Evolutionary conservation across 2,797 vertebrate species (phyloP), one percentile per base, ranked within the genome.

Genomic region (Gallinago stenura): DNA sequence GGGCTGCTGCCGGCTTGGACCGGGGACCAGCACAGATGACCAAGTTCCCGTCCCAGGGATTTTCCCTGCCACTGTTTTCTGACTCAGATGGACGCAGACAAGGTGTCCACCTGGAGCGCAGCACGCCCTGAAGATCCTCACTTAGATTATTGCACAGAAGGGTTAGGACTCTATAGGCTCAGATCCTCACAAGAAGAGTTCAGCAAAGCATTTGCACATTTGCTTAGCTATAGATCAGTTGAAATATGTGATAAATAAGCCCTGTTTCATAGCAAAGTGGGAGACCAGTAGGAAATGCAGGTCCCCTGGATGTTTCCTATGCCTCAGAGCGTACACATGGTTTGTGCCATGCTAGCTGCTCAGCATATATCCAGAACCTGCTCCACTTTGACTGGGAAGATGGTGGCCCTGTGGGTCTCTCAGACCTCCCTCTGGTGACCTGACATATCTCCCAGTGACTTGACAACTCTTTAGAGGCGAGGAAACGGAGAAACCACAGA

Each of bases 1-100:
- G n/a, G 75, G 62, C 94, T 96, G 96, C 94, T 96, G 94, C 93
- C 85, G 68, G 72, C 88, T 94, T 95, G 94, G 95, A 93, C 18
- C 4, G 0, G 57, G 65, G 35, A 94, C 33, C 50, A 46, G 85
- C 93, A 88, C 94, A 96, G 93, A 93, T 72, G 93, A 94, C 69
- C 0, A 15, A 93, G 90, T 88, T 95, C 87, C 85, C 76, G 0
- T 95, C 91, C 89, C 61, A 89, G 93, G 96, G 95, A 95, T 94
- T 96, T 95, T 96, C 96, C 96, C 87, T 94, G 88, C 28, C 65
- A 3, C 87, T 93, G 61, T 90, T 92, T 88, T 93, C 25, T 95
- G 76, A 91, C 72, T 94, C 56, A 45, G 71, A 85, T 66, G 61
- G 69, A 91, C 0, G 6, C 41, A 71, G 85, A 68, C 53, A 58